phyloP scores from a whole-genome alignment of 2,113 vertebrate species.

The Psephotus haematonotus region DNA sequence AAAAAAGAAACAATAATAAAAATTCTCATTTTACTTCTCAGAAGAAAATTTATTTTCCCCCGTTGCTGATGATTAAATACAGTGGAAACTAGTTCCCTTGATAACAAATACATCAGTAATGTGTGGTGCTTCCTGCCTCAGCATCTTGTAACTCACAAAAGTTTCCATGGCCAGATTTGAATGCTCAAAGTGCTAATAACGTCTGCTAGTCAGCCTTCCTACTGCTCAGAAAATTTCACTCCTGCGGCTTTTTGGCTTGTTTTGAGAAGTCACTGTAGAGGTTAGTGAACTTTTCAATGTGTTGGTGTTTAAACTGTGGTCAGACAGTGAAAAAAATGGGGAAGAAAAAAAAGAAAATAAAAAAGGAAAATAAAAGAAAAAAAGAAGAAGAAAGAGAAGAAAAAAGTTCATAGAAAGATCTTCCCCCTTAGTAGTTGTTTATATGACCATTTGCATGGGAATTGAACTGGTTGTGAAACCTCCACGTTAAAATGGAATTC shows the following conservation, averaged over 20 bases:
- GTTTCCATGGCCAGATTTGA: slow-evolving; percentile 63
- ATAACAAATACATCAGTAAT: slow-evolving; percentile 49
- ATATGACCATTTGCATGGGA: not conserved
- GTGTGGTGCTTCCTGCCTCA: slow-evolving; percentile 31
- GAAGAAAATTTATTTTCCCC: slow-evolving; percentile 11
- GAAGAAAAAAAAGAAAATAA: not conserved
- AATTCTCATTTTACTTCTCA: not conserved
- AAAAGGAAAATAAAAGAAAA: not conserved
- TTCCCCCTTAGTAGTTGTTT: not conserved
- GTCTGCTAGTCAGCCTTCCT: slow-evolving; percentile 66
- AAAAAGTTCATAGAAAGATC: slow-evolving; percentile 23
- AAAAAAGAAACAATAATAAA: not conserved
- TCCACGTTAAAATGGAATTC: slow-evolving; percentile 37
- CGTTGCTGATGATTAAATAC: slow-evolving; percentile 9
- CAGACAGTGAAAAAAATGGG: slow-evolving; percentile 3
- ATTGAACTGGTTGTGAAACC: slow-evolving; percentile 27
- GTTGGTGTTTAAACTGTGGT: slow-evolving; percentile 73
- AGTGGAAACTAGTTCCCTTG: slow-evolving; percentile 46
- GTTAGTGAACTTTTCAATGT: slow-evolving; percentile 71
- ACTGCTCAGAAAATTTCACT: slow-evolving; percentile 77
- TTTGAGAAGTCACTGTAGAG: slow-evolving; percentile 71
- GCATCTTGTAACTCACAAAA: slow-evolving; percentile 44
- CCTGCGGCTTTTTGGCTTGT: slow-evolving; percentile 75
- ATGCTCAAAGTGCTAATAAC: slow-evolving; percentile 68
- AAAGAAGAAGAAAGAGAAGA: not conserved